Base-by-base conservation (phyloP, 53 echinoderm and acorn worm genomes). In the Luidia sarsii region DNA sequence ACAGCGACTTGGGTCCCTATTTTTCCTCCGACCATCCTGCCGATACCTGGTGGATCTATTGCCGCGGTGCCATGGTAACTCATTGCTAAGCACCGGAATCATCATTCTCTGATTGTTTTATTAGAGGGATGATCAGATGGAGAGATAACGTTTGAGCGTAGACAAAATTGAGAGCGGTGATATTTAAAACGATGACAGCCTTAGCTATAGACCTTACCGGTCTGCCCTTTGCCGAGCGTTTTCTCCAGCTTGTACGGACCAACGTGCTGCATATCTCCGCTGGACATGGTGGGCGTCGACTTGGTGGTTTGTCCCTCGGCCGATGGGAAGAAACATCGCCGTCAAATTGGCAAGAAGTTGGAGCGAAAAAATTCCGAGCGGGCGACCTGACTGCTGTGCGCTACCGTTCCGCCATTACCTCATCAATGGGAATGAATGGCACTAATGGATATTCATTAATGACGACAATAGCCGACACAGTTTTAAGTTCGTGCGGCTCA, bases 221-320 rank as follows among this genome's bases (percentile, higher is more conserved):
- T 95, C 69, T 95, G 96, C 25, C 96, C 96, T 61, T 95, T 95
- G 41, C 96, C 96, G 6, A 95, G 93, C n/a, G 96, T 95, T 86
- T 95, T 95, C 81, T 95, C 96, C 82, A 95, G 86, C 57, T 93
- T 94, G 70, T 95, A 95, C 46, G 96, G 96, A 67, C 96, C 96
- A 45, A 95, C 96, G 85, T 95, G 90, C 68, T 95, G 96, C 53
- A 88, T 90, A 65, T 95, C 96, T 48, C 85, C 90, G 61, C 82
- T 82, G 43, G 93, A 95, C 96, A 95, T 95, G 65, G 30, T 73
- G 71, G 39, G 28, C 71, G 27, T n/a, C 30, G 33, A 68, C 54
- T 56, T 28, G 51, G 37, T 19, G n/a, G 48, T 54, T 39, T 56
- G 33, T 68, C 37, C 20, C 21, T 39, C 33, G 29, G 37, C 15